phyloP scores from a whole-genome alignment of 2,797 vertebrate species.

The Phalanger gymnotis region DNA sequence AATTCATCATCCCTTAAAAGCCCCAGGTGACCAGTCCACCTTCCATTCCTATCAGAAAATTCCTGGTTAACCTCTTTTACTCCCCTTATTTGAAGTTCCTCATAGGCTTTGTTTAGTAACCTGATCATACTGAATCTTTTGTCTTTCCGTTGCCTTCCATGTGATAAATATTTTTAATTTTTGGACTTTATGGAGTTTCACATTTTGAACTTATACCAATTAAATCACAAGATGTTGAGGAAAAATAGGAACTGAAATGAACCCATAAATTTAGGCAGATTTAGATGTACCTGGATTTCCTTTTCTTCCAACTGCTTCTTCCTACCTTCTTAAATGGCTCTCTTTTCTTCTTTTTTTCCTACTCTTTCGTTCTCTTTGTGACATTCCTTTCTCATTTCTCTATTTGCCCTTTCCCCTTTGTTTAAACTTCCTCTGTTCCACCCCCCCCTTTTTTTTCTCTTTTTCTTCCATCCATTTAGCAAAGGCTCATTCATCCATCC shows the following conservation, averaged over 20 bases:
- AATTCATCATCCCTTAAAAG: not conserved
- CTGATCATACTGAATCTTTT: not conserved
- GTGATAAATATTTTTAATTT: not conserved
- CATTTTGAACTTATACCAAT: not conserved
- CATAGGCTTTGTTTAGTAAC: not conserved
- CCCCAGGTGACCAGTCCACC: not conserved
- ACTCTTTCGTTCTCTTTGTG: not conserved
- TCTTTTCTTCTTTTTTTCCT: not conserved
- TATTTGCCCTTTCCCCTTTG: not conserved
- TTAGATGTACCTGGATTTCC: not conserved
- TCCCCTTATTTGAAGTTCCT: not conserved
- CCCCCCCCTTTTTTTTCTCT: not conserved
- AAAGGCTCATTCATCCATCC: not conserved
- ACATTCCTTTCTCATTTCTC: not conserved
- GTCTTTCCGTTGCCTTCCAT: not conserved
- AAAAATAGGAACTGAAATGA: not conserved
- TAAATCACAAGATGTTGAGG: not conserved
- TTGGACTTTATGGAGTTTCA: not conserved
- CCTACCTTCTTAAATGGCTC: not conserved
- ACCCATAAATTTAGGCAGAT: not conserved
- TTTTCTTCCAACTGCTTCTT: not conserved
- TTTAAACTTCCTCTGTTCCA: not conserved
- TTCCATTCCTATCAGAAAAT: not conserved
- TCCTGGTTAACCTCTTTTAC: not conserved
- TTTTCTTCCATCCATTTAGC: conserved; percentile 1